Percentiles rank a stretch among this genome's conserved stretches.
Conservation (phyloP, 2,797 vertebrate species). For the Buphagus erythrorhynchus region DNA sequence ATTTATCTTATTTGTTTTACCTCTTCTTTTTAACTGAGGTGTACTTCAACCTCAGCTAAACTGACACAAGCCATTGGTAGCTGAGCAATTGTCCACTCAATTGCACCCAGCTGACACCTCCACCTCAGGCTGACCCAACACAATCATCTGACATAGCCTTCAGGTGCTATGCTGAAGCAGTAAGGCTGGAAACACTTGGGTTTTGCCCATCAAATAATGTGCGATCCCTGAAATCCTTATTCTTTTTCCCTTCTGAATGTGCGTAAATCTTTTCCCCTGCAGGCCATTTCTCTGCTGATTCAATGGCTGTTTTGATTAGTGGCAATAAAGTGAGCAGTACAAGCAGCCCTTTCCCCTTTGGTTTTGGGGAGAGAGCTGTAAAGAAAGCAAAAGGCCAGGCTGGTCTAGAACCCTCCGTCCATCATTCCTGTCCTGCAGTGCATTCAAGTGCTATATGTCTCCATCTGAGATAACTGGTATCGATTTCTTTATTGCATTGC, state of each 20-base stretch:
- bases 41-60: neutral
- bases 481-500: constrained; percentile 27
- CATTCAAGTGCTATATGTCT: neutral
- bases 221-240: neutral
- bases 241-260: neutral
- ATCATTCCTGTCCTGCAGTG: neutral
- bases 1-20: neutral
- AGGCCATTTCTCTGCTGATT: neutral
- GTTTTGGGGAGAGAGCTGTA: neutral
- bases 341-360: neutral
- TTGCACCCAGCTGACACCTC: neutral
- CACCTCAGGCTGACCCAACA: neutral
- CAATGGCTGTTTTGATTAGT: neutral
- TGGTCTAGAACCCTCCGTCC: neutral
- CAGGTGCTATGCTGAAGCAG: neutral
- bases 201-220: neutral
- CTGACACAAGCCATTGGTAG: neutral
- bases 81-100: neutral
- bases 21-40: neutral
- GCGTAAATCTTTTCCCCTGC: neutral
- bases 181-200: neutral
- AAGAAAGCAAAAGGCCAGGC: neutral
- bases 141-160: neutral
- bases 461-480: constrained; percentile 33
- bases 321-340: neutral